Base-by-base conservation (phyloP, 2,888 invertebrate species). In the Cheilosia vulpina region DNA sequence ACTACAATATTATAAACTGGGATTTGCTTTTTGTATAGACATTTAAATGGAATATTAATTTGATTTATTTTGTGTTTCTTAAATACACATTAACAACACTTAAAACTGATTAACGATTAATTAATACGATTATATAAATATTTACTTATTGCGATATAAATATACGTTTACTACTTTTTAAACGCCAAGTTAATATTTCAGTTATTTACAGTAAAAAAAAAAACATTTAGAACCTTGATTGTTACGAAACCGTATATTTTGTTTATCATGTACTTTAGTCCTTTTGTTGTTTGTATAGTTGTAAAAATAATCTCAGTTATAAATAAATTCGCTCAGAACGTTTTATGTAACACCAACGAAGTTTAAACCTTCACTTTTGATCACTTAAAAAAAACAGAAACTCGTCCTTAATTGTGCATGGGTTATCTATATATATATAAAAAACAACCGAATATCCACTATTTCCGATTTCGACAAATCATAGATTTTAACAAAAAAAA, bases 91-190 rank as follows among this genome's bases (percentile, higher is more conserved):
- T 65, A 82, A 87, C 78, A 87, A 87, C 87, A 87, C 87, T 87
- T 87, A 87, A 87, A 87, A 87, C 87, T 87, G 87, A 87, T 87
- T 87, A 85, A 85, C 85, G 72, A 85, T 81, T 71, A 63, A 72
- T 62, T 21, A 24, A 34, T 27, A 62, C 47, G n/a, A 63, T 5
- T 7, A 57, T 38, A 71, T 66, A 57, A 15, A 41, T 50, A 27
- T 76, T 24, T 63, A 21, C 50, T 43, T 19, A 41, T 68, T 13
- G 24, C 5, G 47, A 21, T 60, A 27, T 47, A 60, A 60, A 53
- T 43, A 52, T 38, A 76, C 41, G 47, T 62, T 11, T 57, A 55
- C 31, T 31, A 31, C 31, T 62, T 27, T 63, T 63, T 68, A 34
- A 34, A 47, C 41, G 41, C 27, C 38, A 31, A 11, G 41, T 63